Evolutionary conservation across 2,113 vertebrate species (phyloP).

Genomic region (Pica pica): DNA sequence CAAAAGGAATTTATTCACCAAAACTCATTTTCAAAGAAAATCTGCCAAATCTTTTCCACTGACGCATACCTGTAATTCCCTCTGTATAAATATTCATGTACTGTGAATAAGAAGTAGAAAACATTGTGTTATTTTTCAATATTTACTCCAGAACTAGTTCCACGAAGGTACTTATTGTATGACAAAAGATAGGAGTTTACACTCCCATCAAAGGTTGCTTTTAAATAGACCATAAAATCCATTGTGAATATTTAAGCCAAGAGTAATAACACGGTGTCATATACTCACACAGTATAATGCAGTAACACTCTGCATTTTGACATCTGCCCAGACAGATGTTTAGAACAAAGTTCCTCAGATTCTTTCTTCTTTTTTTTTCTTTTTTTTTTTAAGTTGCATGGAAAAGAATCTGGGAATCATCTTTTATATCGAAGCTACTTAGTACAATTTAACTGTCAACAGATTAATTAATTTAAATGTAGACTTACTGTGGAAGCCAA

Average conservation of each 20-base stretch:
- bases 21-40: conserved; percentile 40
- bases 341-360: conserved; percentile 52
- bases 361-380: background rate
- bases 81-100: background rate
- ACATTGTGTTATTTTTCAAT: conserved; percentile 23
- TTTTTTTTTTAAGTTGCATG: background rate
- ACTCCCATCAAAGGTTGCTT: conserved; percentile 22
- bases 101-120: conserved; percentile 3
- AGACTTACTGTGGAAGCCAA: conserved; percentile 33
- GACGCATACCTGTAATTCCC: background rate
- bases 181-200: conserved; percentile 17
- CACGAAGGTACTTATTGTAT: background rate
- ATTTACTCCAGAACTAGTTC: conserved; percentile 38
- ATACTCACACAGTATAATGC: conserved; percentile 39
- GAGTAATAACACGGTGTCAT: conserved; percentile 60
- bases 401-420: conserved; percentile 66
- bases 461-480: conserved; percentile 69
- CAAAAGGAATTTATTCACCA: conserved; percentile 7
- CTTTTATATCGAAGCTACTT: conserved; percentile 60
- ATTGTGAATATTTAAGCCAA: conserved; percentile 59
- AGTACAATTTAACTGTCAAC: conserved; percentile 65
- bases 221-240: conserved; percentile 56
- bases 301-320: conserved; percentile 62
- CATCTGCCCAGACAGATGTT: conserved; percentile 74
- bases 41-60: conserved; percentile 1